These are phyloP conservation scores for Yponomeuta cagnagella DNA, from an alignment of 2,888 invertebrate genomes.

Conservation along the genomic window DNA sequence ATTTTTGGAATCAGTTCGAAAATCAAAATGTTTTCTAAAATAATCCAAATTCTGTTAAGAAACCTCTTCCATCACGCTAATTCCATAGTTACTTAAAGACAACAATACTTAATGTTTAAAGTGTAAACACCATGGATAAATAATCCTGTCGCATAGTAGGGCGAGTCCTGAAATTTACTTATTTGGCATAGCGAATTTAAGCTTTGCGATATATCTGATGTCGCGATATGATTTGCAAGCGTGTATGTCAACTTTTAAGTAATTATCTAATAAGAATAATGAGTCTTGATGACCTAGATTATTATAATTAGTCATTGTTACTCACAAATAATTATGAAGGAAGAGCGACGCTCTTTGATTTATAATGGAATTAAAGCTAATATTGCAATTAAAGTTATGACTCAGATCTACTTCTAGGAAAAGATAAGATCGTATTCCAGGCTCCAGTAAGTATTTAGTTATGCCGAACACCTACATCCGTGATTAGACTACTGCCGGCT, in stretches of 20 bases:
- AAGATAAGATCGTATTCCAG: not conserved
- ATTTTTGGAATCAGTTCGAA: no score
- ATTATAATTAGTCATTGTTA: conserved; percentile 1
- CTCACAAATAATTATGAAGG: not conserved
- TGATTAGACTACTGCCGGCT: no score
- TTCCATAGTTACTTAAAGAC: no score
- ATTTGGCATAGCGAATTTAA: not conserved
- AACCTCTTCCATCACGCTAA: no score
- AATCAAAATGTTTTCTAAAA: not conserved
- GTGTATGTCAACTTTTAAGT: not conserved
- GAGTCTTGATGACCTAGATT: conserved; percentile 1
- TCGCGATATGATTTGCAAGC: not conserved
- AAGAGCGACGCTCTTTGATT: not conserved
- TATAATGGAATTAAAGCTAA: not conserved
- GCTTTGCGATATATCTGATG: not conserved
- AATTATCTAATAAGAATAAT: not conserved
- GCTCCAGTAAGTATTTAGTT: no score
- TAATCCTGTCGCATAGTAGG: no score
- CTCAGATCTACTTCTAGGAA: not conserved
- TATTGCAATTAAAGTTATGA: not conserved
- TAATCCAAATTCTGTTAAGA: no score
- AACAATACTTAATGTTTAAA: no score
- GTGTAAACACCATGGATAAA: no score
- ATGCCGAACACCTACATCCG: no score
- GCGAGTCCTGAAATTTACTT: not conserved